Evolutionary conservation across 1,140 invertebrate species (phyloP), one percentile per base, ranked within the genome.

Genomic region (Drosophila dunni): DNA sequence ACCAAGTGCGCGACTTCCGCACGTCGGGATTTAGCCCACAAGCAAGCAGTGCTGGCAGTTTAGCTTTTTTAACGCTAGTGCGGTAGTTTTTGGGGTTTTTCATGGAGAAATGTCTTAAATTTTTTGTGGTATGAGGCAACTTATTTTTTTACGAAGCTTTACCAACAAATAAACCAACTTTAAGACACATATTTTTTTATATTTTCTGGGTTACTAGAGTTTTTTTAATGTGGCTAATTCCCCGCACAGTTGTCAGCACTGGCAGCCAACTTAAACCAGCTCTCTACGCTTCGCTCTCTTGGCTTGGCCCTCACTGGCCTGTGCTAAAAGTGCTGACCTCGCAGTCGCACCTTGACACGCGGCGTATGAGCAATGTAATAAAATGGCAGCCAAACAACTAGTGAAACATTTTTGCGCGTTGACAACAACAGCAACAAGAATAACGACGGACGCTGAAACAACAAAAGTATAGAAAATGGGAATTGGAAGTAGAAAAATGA

Each of bases 271-370:
- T 15, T 29, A 10, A n/a, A 17, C 15, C 61, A 9, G 4, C 48
- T n/a, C 29, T 51, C 15, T 17, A 1, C 15, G 8, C 17, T 17
- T 10, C 13, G n/a, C 53, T 56, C 9, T 29, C 24, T 29, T 29
- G 24, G 24, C 24, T 29, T 29, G 24, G 24, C 24, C 5, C 36
- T 53, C 15, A 11, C 24, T 36, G 6, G 44, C 57, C 20, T 29
- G 13, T 75, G 63, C 40, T 33, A 8, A 45, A 61, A 57, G 34
- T 71, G 76, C 69, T 88, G 83, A 89, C 84, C 79, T 79, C 79
- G 71, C 51, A 29, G 53, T 57, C 60, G 72, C 67, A 81, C 76
- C 79, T 78, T 78, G 77, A 81, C 79, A 79, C 60, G 73, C 72
- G 56, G 65, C 76, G 66, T 68, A 62, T 64, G 71, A 64, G 64